Percentiles rank a stretch among this genome's conserved stretches.
Evolutionary conservation across 1,140 invertebrate genomes (phyloP).

Genomic region (Lucilia sericata): DNA sequence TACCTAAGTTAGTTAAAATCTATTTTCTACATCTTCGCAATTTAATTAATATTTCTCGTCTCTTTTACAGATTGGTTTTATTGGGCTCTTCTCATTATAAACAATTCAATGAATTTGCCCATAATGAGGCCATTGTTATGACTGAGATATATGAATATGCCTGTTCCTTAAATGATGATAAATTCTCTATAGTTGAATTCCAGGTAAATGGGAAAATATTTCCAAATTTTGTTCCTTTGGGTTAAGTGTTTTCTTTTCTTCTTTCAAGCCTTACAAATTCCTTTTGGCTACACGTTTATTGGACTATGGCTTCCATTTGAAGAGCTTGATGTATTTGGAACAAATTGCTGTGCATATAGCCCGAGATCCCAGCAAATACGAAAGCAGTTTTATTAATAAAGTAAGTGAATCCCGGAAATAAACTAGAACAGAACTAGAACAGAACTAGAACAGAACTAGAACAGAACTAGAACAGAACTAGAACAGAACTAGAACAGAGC

Average conservation of each 20-base stretch:
- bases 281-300: conserved; percentile 79
- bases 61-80: conserved; percentile 79
- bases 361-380: conserved; percentile 71
- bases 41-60: background rate
- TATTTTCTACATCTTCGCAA: background rate
- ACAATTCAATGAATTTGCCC: conserved; percentile 78
- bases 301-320: conserved; percentile 82
- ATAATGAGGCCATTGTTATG: conserved; percentile 88
- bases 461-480: too few relatives aligned
- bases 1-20: conserved; percentile 54
- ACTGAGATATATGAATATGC: conserved; percentile 97
- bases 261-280: conserved; percentile 77
- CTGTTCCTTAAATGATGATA: conserved; percentile 81
- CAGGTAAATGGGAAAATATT: conserved; percentile 64
- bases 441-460: background rate
- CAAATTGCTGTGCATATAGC: conserved; percentile 78
- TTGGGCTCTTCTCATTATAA: conserved; percentile 79
- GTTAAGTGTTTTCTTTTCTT: background rate
- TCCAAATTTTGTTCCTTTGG: background rate
- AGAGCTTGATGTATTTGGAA: conserved; percentile 86
- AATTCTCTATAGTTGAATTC: conserved; percentile 79
- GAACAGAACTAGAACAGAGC: too few relatives aligned
- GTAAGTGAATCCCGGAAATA: too few relatives aligned
- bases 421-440: too few relatives aligned
- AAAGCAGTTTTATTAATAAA: conserved; percentile 74